Evolutionary conservation across 2,113 vertebrate genomes (phyloP).

Genomic region (Stigmatopora argus): DNA sequence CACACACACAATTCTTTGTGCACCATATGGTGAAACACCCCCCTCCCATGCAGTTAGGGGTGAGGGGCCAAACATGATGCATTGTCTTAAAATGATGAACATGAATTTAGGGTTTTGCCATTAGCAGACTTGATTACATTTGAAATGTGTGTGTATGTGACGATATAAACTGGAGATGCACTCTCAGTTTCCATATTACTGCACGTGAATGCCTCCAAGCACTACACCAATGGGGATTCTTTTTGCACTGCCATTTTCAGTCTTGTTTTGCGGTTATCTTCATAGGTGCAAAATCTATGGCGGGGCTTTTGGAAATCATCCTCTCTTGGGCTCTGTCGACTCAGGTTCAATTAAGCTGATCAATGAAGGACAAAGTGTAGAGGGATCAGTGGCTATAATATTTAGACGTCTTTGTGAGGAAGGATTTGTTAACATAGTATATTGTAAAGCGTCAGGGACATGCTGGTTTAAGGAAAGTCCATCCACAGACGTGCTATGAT

Average conservation of each 20-base stretch:
- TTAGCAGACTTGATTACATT: not conserved
- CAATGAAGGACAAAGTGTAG: slow-evolving; percentile 48
- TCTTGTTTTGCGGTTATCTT: slow-evolving; percentile 6
- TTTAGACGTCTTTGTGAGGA: slow-evolving; percentile 38
- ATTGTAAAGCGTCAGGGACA: slow-evolving; percentile 9
- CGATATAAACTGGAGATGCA: not conserved
- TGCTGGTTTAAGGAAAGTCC: not conserved
- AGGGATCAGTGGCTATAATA: slow-evolving; percentile 45
- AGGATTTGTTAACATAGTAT: slow-evolving; percentile 37
- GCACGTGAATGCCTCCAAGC: not conserved
- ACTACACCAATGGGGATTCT: not conserved
- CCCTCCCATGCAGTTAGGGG: slow-evolving; percentile 35
- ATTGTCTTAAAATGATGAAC: slow-evolving; percentile 31
- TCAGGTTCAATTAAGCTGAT: slow-evolving; percentile 57
- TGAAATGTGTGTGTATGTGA: not conserved
- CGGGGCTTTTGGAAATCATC: slow-evolving; percentile 27
- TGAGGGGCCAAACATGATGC: slow-evolving; percentile 57
- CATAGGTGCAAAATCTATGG: not conserved
- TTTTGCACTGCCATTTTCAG: too few species aligned
- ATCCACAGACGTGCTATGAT: not conserved
- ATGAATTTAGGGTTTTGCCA: slow-evolving; percentile 13
- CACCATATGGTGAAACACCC: slow-evolving; percentile 66
- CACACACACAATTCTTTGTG: slow-evolving; percentile 26
- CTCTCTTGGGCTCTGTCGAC: slow-evolving; percentile 24
- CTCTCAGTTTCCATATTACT: not conserved